Evolutionary conservation across 2,797 vertebrate genomes (phyloP).

Genomic region (Scarus forsteni): DNA sequence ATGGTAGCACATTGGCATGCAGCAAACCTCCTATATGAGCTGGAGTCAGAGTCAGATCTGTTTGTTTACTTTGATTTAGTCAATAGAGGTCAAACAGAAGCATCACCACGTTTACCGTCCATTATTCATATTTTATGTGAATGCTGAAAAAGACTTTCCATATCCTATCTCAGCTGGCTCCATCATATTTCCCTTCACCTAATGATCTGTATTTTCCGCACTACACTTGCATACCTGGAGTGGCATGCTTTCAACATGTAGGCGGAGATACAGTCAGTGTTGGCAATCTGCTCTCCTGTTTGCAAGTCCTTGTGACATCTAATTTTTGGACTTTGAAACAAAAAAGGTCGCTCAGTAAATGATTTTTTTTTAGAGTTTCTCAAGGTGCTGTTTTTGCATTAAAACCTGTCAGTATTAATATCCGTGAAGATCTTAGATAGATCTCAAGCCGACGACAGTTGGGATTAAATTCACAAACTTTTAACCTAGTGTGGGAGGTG

Average conservation of each 20-base stretch:
- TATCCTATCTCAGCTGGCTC: constrained; percentile 32
- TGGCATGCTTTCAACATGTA: background rate
- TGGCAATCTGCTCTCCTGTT: background rate
- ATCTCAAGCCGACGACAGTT: constrained; percentile 23
- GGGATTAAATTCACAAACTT: constrained; percentile 47
- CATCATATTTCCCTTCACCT: constrained; percentile 11
- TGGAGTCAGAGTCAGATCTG: background rate
- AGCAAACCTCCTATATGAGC: background rate
- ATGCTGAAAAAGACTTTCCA: constrained; percentile 5
- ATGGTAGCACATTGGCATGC: background rate
- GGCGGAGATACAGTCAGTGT: constrained; percentile 1
- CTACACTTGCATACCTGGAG: constrained; percentile 22
- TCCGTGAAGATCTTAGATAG: constrained; percentile 8
- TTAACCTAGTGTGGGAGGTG: constrained; percentile 28
- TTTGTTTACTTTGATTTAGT: constrained; percentile 18
- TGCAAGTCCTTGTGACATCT: constrained; percentile 2
- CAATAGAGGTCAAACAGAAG: constrained; percentile 32
- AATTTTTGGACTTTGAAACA: background rate
- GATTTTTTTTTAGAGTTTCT: background rate
- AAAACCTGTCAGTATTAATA: constrained; percentile 37
- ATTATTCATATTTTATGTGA: constrained; percentile 36
- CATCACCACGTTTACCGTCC: constrained; percentile 4
- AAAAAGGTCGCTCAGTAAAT: constrained; percentile 4
- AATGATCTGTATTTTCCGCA: constrained; percentile 30
- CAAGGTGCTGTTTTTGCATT: constrained; percentile 13